Percentiles rank a stretch among this genome's conserved stretches.
phyloP scores from a whole-genome alignment of 2,113 vertebrate genomes.

The Rousettus leschenaultii region DNA sequence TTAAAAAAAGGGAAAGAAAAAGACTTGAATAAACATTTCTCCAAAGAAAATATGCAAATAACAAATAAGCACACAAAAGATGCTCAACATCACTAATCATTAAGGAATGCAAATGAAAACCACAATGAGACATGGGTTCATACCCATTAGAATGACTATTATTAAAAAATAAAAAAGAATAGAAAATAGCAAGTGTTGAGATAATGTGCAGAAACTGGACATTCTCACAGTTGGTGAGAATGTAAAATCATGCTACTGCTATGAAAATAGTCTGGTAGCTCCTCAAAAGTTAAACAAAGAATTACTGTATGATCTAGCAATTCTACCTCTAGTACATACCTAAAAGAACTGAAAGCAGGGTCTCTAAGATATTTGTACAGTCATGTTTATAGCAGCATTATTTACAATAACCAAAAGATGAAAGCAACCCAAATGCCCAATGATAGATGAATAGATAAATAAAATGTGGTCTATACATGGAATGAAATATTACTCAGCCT shows the following conservation, averaged over 20 bases:
- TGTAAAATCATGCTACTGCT: neutral
- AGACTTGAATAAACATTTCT: neutral
- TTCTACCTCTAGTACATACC: too few species aligned
- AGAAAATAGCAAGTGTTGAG: neutral
- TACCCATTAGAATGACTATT: neutral
- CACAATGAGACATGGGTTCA: neutral
- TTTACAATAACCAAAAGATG: too few species aligned
- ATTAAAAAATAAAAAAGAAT: neutral
- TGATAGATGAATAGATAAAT: too few species aligned
- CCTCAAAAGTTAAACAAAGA: neutral
- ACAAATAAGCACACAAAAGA: neutral
- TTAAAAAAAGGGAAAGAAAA: too few species aligned
- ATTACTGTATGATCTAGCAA: neutral
- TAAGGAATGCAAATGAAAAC: neutral
- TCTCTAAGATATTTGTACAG: neutral
- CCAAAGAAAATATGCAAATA: neutral
- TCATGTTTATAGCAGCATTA: neutral
- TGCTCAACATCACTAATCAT: neutral
- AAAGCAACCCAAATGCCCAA: too few species aligned
- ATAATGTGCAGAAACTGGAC: neutral
- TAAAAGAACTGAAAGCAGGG: neutral
- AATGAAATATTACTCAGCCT: too few species aligned
- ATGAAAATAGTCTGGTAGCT: neutral
- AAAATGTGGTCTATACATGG: neutral
- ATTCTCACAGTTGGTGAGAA: neutral